phyloP scores from a whole-genome alignment of 2,797 vertebrate species.

The Dallia pectoralis region DNA sequence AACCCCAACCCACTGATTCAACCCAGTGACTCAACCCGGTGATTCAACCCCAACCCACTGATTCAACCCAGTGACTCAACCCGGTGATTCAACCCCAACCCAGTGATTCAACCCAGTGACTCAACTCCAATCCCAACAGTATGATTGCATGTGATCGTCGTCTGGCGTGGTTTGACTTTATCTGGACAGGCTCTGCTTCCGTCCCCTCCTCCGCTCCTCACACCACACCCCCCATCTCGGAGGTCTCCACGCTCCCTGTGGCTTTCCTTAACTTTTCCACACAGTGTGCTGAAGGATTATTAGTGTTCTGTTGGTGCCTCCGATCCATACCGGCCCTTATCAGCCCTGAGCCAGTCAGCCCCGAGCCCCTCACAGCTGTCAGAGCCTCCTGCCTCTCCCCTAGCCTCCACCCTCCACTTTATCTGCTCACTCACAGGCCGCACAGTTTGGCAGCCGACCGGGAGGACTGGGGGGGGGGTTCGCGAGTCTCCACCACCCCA shows the following conservation, averaged over 20 bases:
- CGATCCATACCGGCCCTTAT: conserved; percentile 86
- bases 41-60: too few relatives aligned
- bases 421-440: conserved; percentile 82
- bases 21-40: too few relatives aligned
- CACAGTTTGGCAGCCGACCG: conserved; percentile 69
- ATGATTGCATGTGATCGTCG: neutral
- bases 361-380: conserved; percentile 82
- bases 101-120: neutral
- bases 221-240: conserved; percentile 15
- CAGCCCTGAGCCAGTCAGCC: conserved; percentile 86
- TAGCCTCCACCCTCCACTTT: conserved; percentile 64
- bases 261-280: conserved; percentile 51
- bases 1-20: too few relatives aligned
- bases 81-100: too few relatives aligned
- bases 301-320: conserved; percentile 73
- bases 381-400: conserved; percentile 35
- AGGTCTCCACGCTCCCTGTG: conserved; percentile 26
- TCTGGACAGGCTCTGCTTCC: neutral
- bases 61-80: too few relatives aligned
- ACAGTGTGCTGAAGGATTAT: conserved; percentile 72
- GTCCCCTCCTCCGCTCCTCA: conserved; percentile 16
- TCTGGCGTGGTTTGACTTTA: neutral
- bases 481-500: conserved; percentile 27
- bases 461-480: conserved; percentile 32
- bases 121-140: neutral